Evolutionary conservation across 1,140 invertebrate genomes (phyloP).

Genomic region (Bombus sibiricus): DNA sequence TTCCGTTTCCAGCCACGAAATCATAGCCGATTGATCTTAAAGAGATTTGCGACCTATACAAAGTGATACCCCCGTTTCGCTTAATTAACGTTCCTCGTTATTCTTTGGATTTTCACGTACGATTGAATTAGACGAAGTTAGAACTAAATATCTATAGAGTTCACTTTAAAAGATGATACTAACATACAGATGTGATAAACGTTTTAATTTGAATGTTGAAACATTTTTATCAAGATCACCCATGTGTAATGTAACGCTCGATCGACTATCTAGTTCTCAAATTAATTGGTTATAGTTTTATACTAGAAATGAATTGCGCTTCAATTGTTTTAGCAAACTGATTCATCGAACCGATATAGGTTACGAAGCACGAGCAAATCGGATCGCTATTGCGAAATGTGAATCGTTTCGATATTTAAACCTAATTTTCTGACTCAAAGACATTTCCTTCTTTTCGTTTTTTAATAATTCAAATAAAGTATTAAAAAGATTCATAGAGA

Average conservation of each 20-base stretch:
- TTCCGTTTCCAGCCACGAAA: neutral
- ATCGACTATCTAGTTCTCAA: neutral
- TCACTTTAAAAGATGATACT: no score
- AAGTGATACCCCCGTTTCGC: neutral
- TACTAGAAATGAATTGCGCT: neutral
- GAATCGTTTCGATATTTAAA: neutral
- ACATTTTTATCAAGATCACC: neutral
- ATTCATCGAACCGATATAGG: neutral
- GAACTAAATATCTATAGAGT: neutral
- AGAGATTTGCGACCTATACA: neutral
- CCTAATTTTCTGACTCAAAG: no score
- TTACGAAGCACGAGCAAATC: neutral
- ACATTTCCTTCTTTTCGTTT: no score
- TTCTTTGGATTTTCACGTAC: neutral
- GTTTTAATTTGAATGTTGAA: neutral
- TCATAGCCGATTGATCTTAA: constrained; percentile 25
- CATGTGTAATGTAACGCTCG: neutral
- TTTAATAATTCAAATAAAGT: no score
- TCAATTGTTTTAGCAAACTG: neutral
- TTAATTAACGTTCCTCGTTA: neutral
- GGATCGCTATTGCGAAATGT: no score
- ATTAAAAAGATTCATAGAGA: no score
- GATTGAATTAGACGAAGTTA: neutral
- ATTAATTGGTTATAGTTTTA: neutral
- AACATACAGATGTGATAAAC: no score